phyloP scores from a whole-genome alignment of 2,113 vertebrate genomes.

The Oryzias javanicus region DNA sequence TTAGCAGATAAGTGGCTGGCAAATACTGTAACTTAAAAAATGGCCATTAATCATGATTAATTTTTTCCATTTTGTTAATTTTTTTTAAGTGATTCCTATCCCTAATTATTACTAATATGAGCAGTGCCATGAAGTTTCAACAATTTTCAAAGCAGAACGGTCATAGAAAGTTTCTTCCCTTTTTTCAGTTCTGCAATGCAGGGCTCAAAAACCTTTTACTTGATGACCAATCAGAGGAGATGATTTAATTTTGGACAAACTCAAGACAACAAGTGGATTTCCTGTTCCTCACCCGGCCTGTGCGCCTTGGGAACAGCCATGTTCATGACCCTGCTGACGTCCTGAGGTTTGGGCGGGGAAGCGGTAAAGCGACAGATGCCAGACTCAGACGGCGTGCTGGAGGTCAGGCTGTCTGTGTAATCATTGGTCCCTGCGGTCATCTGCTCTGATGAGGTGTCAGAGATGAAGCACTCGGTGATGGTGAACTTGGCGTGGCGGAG shows the following conservation, averaged over 20 bases:
- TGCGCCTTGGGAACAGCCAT: slow-evolving; percentile 99
- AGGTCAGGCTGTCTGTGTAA: slow-evolving; percentile 98
- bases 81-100: too few relatives aligned
- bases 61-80: too few relatives aligned
- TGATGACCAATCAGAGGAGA: too few relatives aligned
- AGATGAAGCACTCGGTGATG: slow-evolving; percentile 99
- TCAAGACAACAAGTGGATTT: background rate
- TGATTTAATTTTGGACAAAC: background rate
- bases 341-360: slow-evolving; percentile 97
- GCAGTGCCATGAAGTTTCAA: too few relatives aligned
- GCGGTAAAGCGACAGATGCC: slow-evolving; percentile 99
- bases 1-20: too few relatives aligned
- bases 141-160: too few relatives aligned
- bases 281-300: slow-evolving; percentile 87
- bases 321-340: slow-evolving; percentile 92
- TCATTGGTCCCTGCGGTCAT: slow-evolving; percentile 98
- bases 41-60: too few relatives aligned
- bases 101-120: too few relatives aligned
- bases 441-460: slow-evolving; percentile 97
- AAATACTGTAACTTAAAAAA: too few relatives aligned
- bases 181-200: too few relatives aligned
- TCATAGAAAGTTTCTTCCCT: too few relatives aligned
- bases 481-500: slow-evolving; percentile 98
- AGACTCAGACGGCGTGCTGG: slow-evolving; percentile 97
- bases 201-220: too few relatives aligned